phyloP scores from a whole-genome alignment of 1,140 invertebrate species.

The Aphelinus atriplicis region DNA sequence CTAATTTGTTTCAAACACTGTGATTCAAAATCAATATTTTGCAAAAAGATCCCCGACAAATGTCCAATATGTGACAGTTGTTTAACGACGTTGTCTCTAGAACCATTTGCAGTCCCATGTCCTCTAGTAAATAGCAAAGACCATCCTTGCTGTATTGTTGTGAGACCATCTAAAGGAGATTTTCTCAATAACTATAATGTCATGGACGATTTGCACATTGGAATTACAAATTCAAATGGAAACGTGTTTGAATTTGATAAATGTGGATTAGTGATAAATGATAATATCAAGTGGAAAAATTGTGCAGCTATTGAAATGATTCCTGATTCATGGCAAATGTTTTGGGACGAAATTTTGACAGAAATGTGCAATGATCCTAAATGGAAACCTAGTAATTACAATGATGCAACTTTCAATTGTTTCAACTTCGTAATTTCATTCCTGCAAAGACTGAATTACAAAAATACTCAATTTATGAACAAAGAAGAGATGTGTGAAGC shows the following conservation, averaged over 20 bases:
- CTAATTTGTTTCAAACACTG: constrained; percentile 62
- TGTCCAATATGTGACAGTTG: constrained; percentile 55
- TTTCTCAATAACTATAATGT: constrained; percentile 55
- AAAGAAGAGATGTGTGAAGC: constrained; percentile 57
- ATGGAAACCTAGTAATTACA: constrained; percentile 56
- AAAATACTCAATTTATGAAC: constrained; percentile 48
- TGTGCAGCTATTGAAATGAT: constrained; percentile 54
- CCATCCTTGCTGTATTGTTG: constrained; percentile 48
- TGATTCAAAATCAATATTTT: constrained; percentile 52
- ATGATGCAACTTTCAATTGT: constrained; percentile 54
- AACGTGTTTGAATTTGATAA: constrained; percentile 58
- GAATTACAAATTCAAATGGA: constrained; percentile 53
- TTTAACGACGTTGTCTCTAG: constrained; percentile 44
- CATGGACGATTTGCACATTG: constrained; percentile 57
- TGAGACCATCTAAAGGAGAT: constrained; percentile 56
- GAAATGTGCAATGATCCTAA: constrained; percentile 42
- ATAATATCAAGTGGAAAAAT: constrained; percentile 53
- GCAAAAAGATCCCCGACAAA: constrained; percentile 51
- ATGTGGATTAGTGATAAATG: constrained; percentile 53
- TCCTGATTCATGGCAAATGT: constrained; percentile 55
- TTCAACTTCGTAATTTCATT: constrained; percentile 60
- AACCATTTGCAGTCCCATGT: constrained; percentile 58
- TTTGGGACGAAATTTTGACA: constrained; percentile 57
- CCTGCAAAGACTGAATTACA: constrained; percentile 54
- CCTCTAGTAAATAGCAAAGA: constrained; percentile 54